Conservation (phyloP, 2,113 vertebrate species). For the Ahaetulla prasina region DNA sequence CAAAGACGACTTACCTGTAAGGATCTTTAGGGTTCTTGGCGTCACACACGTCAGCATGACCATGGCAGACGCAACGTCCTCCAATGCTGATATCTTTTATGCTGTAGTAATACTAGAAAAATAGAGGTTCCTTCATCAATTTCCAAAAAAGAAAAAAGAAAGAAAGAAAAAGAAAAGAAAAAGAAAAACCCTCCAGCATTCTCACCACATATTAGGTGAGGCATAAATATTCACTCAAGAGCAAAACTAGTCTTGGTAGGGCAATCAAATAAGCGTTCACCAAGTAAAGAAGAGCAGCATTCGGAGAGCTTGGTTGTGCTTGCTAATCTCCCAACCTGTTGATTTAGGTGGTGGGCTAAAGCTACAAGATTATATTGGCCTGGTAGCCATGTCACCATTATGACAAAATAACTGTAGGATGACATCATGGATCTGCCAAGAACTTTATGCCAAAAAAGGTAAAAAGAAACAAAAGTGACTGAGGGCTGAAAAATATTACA, state of each 20-base stretch:
- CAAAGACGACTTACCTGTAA: slow-evolving; percentile 77
- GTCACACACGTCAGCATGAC: slow-evolving; percentile 90
- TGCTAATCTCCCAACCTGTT: neutral
- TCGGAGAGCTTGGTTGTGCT: neutral
- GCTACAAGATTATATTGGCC: neutral
- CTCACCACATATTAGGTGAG: no score
- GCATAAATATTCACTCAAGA: neutral
- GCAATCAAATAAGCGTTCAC: neutral
- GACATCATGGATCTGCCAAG: neutral
- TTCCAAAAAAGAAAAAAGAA: neutral
- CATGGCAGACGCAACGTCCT: slow-evolving; percentile 94
- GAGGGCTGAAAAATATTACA: neutral
- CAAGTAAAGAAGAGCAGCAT: neutral
- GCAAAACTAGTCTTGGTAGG: neutral
- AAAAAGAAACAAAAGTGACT: neutral
- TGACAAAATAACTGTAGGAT: neutral
- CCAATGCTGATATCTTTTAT: slow-evolving; percentile 98
- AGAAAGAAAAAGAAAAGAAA: rapidly evolving
- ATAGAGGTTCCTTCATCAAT: neutral
- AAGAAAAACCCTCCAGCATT: neutral
- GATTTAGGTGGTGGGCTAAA: neutral
- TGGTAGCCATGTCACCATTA: neutral
- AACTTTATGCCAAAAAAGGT: neutral
- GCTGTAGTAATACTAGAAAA: slow-evolving; percentile 91
- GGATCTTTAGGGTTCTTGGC: slow-evolving; percentile 85